A percentile compares a stretch with the other conserved stretches of the same genome.
These are phyloP conservation scores for Dyspetes luteomarginatus DNA, from an alignment of 2,888 invertebrate genomes.

Conservation along the genomic window DNA sequence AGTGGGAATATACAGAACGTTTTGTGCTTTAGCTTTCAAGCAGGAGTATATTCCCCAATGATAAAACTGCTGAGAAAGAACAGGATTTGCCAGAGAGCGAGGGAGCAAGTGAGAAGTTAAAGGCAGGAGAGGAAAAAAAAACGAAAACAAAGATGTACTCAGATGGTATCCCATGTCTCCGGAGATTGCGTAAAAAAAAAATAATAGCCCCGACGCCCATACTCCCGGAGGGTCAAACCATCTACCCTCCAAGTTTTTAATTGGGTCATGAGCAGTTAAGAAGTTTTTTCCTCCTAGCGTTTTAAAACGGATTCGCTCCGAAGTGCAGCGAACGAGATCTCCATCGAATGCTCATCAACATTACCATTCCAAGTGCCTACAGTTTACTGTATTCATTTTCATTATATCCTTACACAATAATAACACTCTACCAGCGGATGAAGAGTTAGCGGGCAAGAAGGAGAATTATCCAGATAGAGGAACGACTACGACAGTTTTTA, in stretches of 20 bases:
- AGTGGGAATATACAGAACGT: conserved; percentile 38
- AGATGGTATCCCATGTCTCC: conserved; percentile 25
- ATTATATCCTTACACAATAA: conserved; percentile 15
- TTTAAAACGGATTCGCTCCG: conserved; percentile 2
- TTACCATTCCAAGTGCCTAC: neutral
- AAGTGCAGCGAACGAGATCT: conserved; percentile 15
- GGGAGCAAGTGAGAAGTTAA: neutral
- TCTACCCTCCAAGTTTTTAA: conserved; percentile 52
- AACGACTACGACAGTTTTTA: too few relatives aligned
- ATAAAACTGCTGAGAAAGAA: conserved; percentile 33
- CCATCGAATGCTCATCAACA: neutral
- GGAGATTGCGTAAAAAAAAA: conserved; percentile 48
- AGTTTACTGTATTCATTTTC: neutral
- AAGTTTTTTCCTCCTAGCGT: conserved; percentile 27
- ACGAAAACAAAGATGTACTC: conserved; percentile 45
- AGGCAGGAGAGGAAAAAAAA: neutral
- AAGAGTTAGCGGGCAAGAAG: neutral
- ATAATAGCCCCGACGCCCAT: conserved; percentile 38
- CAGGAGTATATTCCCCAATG: neutral
- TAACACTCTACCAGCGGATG: conserved; percentile 8
- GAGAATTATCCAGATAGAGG: too few relatives aligned
- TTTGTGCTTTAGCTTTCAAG: conserved; percentile 35
- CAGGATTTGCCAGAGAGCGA: conserved; percentile 11
- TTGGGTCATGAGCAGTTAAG: conserved; percentile 36
- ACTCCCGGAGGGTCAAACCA: conserved; percentile 12